Base-by-base conservation (phyloP, 2,888 invertebrate genomes). In the Hipparchia semele region DNA sequence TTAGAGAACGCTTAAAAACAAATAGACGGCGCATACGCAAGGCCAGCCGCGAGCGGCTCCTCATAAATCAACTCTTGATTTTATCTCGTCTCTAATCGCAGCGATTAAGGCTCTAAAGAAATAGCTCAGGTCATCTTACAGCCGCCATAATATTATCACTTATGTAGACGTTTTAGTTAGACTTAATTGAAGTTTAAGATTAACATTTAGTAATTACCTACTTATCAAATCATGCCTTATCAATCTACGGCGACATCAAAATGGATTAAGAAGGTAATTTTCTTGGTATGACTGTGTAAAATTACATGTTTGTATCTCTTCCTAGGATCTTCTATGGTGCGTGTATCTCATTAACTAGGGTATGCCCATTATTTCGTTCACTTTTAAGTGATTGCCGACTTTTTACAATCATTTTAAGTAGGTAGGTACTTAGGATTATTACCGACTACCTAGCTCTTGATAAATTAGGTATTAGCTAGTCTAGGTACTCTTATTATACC, bases 1-100 rank as follows among this genome's bases (percentile, higher is more conserved):
- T 70, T 68, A 49, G 23, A 67, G 58, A 54, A n/a, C 12, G 56
- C 0, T 7, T 56, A 56, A 33, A 66, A 76, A 76, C 77, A 75
- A 78, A 77, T 75, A 73, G 71, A 69, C 59, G 68, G 66, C 61
- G 65, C 70, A 68, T 70, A 73, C 68, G 65, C 73, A 68, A 64
- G 61, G 73, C 68, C 75, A 75, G 77, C 73, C 78, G 76, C 74
- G 73, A 68, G 70, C 75, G 77, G 77, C 78, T 80, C 79, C 79
- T 79, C 80, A 81, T 81, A 80, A 80, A 83, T 79, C 79, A 81
- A 79, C 76, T 73, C 75, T 73, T 74, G 83, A 84, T 83, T 77
- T 78, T 83, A 84, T 83, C 84, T 80, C 74, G 56, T 78, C 77
- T 79, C 79, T 82, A 82, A 84, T 82, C 82, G 77, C 77, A 71